Evolutionary conservation across 2,797 vertebrate genomes (phyloP).

Genomic region (Odontamblyopus rebecca): DNA sequence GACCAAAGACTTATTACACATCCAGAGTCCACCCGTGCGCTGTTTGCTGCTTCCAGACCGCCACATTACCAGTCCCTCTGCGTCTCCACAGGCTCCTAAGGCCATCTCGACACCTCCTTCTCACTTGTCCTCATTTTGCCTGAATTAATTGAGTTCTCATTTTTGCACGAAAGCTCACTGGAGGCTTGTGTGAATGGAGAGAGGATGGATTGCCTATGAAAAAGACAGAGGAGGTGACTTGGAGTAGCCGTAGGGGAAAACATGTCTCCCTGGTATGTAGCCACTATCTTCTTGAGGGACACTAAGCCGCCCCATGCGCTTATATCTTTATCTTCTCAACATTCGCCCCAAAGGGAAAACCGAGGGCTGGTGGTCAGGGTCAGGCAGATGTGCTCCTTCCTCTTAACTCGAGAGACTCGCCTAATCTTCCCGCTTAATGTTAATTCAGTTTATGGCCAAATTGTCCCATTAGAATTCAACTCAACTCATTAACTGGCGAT

Average conservation of each 20-base stretch:
- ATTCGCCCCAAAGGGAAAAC: slow-evolving; percentile 53
- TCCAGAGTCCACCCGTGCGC: slow-evolving; percentile 56
- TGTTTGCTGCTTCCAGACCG: slow-evolving; percentile 72
- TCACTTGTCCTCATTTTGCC: slow-evolving; percentile 72
- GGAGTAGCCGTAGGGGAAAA: slow-evolving; percentile 58
- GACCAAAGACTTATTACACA: slow-evolving; percentile 65
- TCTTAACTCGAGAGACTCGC: slow-evolving; percentile 30
- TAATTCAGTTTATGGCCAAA: slow-evolving; percentile 24
- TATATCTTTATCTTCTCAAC: slow-evolving; percentile 73
- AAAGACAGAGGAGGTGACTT: slow-evolving; percentile 57
- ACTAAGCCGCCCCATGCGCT: slow-evolving; percentile 57
- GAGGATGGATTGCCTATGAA: slow-evolving; percentile 43
- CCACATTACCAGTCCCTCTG: slow-evolving; percentile 46
- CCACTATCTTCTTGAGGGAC: slow-evolving; percentile 62
- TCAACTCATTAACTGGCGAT: slow-evolving; percentile 10
- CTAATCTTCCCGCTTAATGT: slow-evolving; percentile 59
- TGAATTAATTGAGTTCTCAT: slow-evolving; percentile 83
- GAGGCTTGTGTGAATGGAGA: slow-evolving; percentile 57
- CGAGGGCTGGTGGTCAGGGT: slow-evolving; percentile 58
- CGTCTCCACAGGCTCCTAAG: slow-evolving; percentile 46
- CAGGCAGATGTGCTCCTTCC: slow-evolving; percentile 55
- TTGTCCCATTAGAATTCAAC: slow-evolving; percentile 13
- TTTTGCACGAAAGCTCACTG: slow-evolving; percentile 70
- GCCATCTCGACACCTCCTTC: slow-evolving; percentile 47
- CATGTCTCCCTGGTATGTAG: slow-evolving; percentile 59